Evolutionary conservation across 2,797 vertebrate species (phyloP), one percentile per base, ranked within the genome.

Genomic region (Lindbergichthys nudifrons): DNA sequence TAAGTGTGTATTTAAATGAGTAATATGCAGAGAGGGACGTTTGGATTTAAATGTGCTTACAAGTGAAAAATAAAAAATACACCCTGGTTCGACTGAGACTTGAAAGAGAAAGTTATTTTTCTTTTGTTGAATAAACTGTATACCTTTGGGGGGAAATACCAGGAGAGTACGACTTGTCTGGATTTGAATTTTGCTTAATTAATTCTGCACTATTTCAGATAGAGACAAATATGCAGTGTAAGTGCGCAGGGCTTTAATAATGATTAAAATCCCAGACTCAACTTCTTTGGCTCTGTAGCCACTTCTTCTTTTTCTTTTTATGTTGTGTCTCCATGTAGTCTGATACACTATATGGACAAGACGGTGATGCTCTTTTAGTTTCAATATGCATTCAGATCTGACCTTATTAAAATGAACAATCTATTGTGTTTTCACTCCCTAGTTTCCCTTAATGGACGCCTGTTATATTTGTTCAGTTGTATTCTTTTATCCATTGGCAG

Each of bases 391-490:
- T 68, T 75, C 64, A 77, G 16, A 77, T 73, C 19, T 21, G 19
- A 60, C 30, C 30, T 73, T 36, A 63, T 79, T 48, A 77, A 65
- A 61, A 73, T 76, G 3, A 77, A 60, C 16, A 52, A 69, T 41
- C 32, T 14, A 66, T 39, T 39, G 3, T 59, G 15, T 56, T 70
- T 73, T 62, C 41, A 41, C 50, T 59, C 69, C 69, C 30, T 50
- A 46, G 50, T 73, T 71, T 39, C 77, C 56, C 77, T 75, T 73
- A 36, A 66, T 56, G 30, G 15, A 61, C 43, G 36, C 36, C 18
- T 67, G 53, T 76, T 78, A 9, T 62, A 70, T 82, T 82, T 79
- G 65, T 75, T 72, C 12, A 62, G 54, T 32, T 73, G n/a, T 47
- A 50, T 68, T 80, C 36, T 71, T 63, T 64, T 63, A 74, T 66